These are phyloP conservation scores for Dermatophagoides farinae DNA, from an alignment of 1,140 invertebrate genomes.

Conservation along the genomic window DNA sequence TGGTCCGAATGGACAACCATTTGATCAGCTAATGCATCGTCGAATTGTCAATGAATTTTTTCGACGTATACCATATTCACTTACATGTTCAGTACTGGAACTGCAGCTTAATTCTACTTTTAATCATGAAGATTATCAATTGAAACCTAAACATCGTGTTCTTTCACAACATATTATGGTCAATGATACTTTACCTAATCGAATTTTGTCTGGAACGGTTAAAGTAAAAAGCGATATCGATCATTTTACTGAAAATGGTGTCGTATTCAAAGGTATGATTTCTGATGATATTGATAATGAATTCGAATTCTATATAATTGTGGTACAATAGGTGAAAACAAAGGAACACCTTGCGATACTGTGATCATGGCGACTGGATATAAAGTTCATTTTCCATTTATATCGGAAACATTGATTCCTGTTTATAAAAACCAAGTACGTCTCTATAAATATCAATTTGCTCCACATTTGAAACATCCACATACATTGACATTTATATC, in stretches of 20 bases:
- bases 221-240: conserved; percentile 27
- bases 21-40: conserved; percentile 20
- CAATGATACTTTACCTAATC: conserved; percentile 33
- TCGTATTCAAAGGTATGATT: conserved; percentile 24
- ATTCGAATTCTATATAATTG: neutral
- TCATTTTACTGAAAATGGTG: conserved; percentile 23
- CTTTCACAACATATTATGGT: conserved; percentile 31
- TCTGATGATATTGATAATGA: neutral
- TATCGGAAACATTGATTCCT: conserved; percentile 19
- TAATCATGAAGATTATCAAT: conserved; percentile 29
- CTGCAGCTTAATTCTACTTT: conserved; percentile 23
- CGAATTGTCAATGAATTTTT: conserved; percentile 14
- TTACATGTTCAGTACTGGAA: conserved; percentile 15
- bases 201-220: conserved; percentile 30
- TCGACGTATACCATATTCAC: conserved; percentile 13
- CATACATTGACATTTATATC: conserved; percentile 30
- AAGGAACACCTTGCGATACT: conserved; percentile 20
- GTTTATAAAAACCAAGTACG: conserved; percentile 15
- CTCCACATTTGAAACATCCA: conserved; percentile 15
- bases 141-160: conserved; percentile 29
- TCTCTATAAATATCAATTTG: conserved; percentile 15
- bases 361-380: conserved; percentile 27
- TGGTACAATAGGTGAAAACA: conserved; percentile 20
- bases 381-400: conserved; percentile 25
- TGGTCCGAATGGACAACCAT: conserved; percentile 23